A percentile compares a stretch with the other conserved stretches of the same genome.
phyloP scores from a whole-genome alignment of 2,888 invertebrate genomes.

The Cryptus armator region DNA sequence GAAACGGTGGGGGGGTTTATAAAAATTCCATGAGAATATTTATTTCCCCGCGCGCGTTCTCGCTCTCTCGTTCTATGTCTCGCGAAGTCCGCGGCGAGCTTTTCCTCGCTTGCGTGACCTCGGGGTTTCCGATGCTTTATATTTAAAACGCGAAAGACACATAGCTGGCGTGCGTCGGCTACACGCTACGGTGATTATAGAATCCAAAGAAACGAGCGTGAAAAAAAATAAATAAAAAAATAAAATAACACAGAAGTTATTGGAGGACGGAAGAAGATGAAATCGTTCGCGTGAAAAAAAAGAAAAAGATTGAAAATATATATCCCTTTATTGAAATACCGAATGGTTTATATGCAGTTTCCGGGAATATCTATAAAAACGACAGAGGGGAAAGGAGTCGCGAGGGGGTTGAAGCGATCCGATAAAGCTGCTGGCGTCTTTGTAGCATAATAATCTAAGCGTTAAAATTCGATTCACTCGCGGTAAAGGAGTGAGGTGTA shows the following conservation, averaged over 20 bases:
- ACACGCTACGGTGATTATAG: background rate
- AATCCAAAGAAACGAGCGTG: conserved; percentile 33
- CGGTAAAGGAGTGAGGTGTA: background rate
- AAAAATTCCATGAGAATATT: conserved; percentile 68
- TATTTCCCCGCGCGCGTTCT: conserved; percentile 37
- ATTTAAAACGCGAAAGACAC: conserved; percentile 52
- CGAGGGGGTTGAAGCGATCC: background rate
- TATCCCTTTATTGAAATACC: conserved; percentile 39
- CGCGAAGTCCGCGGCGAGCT: conserved; percentile 28
- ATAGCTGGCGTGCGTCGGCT: conserved; percentile 6
- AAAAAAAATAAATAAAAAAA: conserved; percentile 11
- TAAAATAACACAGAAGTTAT: background rate
- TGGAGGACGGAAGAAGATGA: conserved; percentile 12
- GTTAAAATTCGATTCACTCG: conserved; percentile 56
- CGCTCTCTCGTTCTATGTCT: conserved; percentile 22
- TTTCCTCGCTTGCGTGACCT: conserved; percentile 40
- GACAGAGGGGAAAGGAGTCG: background rate
- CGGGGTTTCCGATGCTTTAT: conserved; percentile 44
- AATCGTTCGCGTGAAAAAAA: conserved; percentile 32
- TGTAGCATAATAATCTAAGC: conserved; percentile 51
- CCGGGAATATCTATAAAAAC: background rate
- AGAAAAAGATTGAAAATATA: background rate
- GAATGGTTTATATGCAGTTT: conserved; percentile 7
- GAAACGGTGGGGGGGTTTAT: conserved; percentile 61
- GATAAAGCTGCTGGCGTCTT: conserved; percentile 25